Conservation (phyloP, 1,140 invertebrate genomes). For the Adoxophyes honmai region DNA sequence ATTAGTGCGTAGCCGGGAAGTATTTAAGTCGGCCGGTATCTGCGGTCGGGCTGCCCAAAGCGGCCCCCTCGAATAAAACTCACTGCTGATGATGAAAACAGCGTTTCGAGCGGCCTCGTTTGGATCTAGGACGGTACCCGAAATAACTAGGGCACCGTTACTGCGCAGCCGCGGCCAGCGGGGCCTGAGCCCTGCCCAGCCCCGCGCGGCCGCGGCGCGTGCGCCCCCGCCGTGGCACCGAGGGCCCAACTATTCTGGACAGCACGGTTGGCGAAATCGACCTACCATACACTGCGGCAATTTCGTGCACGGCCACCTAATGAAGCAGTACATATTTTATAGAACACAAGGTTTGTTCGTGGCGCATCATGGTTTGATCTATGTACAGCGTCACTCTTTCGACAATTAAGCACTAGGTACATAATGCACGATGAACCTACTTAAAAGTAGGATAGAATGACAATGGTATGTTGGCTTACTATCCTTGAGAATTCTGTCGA, state of each 20-base stretch:
- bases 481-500: no score
- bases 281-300: slow-evolving; percentile 35
- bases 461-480: no score
- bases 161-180: slow-evolving; percentile 51
- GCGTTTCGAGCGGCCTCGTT: slow-evolving; percentile 61
- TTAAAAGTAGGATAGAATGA: no score
- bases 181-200: slow-evolving; percentile 26
- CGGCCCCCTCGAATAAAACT: slow-evolving; percentile 66
- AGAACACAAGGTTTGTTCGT: background rate
- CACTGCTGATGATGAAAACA: slow-evolving; percentile 63
- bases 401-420: no score
- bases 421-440: no score
- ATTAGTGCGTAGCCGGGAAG: no score
- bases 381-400: no score
- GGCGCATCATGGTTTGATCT: no score
- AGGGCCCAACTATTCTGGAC: slow-evolving; percentile 27
- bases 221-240: background rate
- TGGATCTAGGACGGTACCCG: slow-evolving; percentile 65
- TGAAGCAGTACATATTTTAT: no score
- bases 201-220: background rate
- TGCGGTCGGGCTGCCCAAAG: slow-evolving; percentile 51
- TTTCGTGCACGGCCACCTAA: slow-evolving; percentile 20
- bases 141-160: slow-evolving; percentile 73
- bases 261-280: slow-evolving; percentile 48
- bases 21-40: slow-evolving; percentile 45